phyloP scores from a whole-genome alignment of 2,797 vertebrate species.

The Muraenolepis orangiensis region DNA sequence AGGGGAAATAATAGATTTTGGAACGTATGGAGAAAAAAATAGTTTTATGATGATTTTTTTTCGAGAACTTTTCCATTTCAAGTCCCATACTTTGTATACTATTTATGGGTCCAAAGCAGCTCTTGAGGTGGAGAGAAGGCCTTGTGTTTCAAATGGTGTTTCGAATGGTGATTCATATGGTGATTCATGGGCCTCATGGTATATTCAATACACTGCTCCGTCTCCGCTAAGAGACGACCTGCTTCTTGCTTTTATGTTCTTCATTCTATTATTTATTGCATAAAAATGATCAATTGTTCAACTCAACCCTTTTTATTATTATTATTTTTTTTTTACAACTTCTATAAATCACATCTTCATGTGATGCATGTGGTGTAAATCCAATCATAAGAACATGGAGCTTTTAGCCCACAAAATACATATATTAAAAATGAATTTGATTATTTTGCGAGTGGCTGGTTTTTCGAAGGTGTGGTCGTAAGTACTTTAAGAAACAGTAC shows the following conservation, averaged over 20 bases:
- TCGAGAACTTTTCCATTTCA: slow-evolving; percentile 73
- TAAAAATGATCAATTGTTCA: slow-evolving; percentile 39
- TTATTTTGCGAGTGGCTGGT: background rate
- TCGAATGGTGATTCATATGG: too few relatives aligned
- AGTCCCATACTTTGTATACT: slow-evolving; percentile 62
- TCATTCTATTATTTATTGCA: slow-evolving; percentile 59
- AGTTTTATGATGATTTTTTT: slow-evolving; percentile 69
- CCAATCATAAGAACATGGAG: background rate
- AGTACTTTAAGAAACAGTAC: background rate
- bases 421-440: background rate
- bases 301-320: background rate
- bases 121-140: slow-evolving; percentile 67
- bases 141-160: too few relatives aligned
- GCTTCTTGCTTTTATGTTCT: slow-evolving; percentile 38
- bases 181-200: slow-evolving; percentile 49
- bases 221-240: slow-evolving; percentile 26
- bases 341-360: background rate
- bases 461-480: background rate
- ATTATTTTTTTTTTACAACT: background rate
- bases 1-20: slow-evolving; percentile 32
- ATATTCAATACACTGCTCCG: slow-evolving; percentile 64
- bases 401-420: background rate
- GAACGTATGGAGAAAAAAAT: slow-evolving; percentile 13
- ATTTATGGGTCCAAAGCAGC: slow-evolving; percentile 71
- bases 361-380: background rate